Evolutionary conservation across 37 sponge, comb jelly and placozoan species (phyloP).

Genomic region (Halichondria panicea): DNA sequence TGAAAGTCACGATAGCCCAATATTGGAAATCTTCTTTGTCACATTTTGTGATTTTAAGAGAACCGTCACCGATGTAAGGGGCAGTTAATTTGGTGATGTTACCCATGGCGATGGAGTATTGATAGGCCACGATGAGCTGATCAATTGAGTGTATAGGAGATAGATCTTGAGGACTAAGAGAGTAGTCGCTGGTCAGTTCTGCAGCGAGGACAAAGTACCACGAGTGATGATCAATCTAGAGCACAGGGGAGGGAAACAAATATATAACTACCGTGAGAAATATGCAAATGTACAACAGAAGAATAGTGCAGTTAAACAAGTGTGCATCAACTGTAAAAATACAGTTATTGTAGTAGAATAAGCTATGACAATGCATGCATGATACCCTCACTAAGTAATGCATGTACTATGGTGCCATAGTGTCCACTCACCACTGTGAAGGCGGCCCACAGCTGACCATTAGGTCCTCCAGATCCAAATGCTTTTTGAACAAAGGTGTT

Average conservation of each 20-base stretch:
- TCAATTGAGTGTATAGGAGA: constrained; percentile 19
- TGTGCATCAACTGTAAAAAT: no score
- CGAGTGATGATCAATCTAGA: constrained; percentile 31
- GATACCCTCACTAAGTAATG: neutral
- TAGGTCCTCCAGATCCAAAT: constrained; percentile 54
- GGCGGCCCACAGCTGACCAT: constrained; percentile 58
- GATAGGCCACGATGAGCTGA: constrained; percentile 25
- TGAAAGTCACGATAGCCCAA: constrained; percentile 52
- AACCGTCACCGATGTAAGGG: neutral
- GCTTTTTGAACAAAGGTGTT: constrained; percentile 67
- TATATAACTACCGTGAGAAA: no score
- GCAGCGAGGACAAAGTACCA: constrained; percentile 73
- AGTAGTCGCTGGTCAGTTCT: constrained; percentile 30
- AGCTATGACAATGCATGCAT: neutral
- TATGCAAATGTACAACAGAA: no score
- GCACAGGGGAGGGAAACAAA: neutral
- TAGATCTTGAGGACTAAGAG: constrained; percentile 42
- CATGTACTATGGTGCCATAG: neutral
- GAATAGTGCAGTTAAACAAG: no score
- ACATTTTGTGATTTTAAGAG: constrained; percentile 28
- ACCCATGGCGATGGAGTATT: constrained; percentile 17
- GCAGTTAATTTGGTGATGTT: constrained; percentile 15
- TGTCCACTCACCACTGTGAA: constrained; percentile 53
- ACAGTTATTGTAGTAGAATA: neutral
- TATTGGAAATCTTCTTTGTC: constrained; percentile 45